A percentile compares a stretch with the other conserved stretches of the same genome.
Conservation (phyloP, 2,888 invertebrate species). For the Drosophila niveifrons region DNA sequence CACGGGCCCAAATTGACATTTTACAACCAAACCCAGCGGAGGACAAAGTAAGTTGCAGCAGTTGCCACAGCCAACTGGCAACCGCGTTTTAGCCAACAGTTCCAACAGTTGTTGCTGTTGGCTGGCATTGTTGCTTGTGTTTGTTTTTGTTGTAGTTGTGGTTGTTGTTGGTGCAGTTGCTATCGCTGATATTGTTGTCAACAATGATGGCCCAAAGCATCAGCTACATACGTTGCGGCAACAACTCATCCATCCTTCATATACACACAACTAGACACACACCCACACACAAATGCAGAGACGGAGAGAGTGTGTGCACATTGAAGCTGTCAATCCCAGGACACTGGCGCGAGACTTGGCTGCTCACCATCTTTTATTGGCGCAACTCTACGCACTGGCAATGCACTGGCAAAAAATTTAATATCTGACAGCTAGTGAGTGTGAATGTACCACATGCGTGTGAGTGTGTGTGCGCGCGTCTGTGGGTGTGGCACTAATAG, state of each 20-base stretch:
- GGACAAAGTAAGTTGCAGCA: conserved; percentile 67
- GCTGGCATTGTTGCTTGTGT: conserved; percentile 37
- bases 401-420: conserved; percentile 55
- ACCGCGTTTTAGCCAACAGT: conserved; percentile 31
- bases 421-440: conserved; percentile 60
- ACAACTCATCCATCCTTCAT: conserved; percentile 71
- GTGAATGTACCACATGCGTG: conserved; percentile 5
- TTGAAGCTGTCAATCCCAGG: conserved; percentile 61
- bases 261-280: conserved; percentile 22
- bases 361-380: conserved; percentile 64
- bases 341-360: conserved; percentile 38
- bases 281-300: conserved; percentile 10
- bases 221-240: conserved; percentile 77
- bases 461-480: conserved; percentile 6
- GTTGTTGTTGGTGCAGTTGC: conserved; percentile 49
- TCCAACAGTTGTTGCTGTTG: conserved; percentile 6
- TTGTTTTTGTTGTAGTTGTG: conserved; percentile 40
- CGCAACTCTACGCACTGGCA: conserved; percentile 42
- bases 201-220: conserved; percentile 77
- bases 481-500: conserved; percentile 63
- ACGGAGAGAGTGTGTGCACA: conserved; percentile 36
- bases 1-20: conserved; percentile 77
- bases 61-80: conserved; percentile 36
- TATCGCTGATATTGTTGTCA: conserved; percentile 77
- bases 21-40: conserved; percentile 66